Evolutionary conservation across 2,797 vertebrate species (phyloP), one percentile per base, ranked within the genome.

Genomic region (Zalophus californianus): DNA sequence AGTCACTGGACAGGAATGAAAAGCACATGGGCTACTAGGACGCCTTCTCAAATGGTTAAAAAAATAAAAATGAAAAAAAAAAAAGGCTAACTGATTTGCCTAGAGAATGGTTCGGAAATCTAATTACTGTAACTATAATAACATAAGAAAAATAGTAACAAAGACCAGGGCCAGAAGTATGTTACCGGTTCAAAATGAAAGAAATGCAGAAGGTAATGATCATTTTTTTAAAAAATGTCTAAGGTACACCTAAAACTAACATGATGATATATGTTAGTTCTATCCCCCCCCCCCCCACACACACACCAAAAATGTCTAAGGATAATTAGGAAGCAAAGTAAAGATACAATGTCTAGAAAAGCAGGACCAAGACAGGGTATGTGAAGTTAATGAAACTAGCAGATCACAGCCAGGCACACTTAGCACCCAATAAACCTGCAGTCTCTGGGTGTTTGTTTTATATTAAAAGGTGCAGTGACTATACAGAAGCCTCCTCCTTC

Each of bases 371-470:
- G 20, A 60, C 29, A 32, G n/a, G 62, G 35, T 50, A 54, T 41
- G 32, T 0, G 52, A 94, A 96, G 91, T 58, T 85, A 85, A 66
- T 94, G 93, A 94, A 90, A 87, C 27, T 52, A 78, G 77, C 73
- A 52, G 79, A 91, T 84, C 50, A 86, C 35, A 89, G 58, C 64
- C 80, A 93, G 62, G 82, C 77, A 82, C 92, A 79, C 94, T 97
- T 97, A 95, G 92, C 94, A 96, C 86, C 84, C 94, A 96, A 94
- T 96, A 95, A 96, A 96, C 86, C 60, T 50, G 10, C 29, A 64
- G 70, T 87, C 70, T 84, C 60, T 27, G 48, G 64, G 75, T 80
- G 94, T 92, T 86, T 68, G 90, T 48, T 64, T 91, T 82, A 32
- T 66, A 84, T 95, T 96, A 97, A 87, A 90, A 97, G 88, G 60